Evolutionary conservation across 2,113 vertebrate genomes (phyloP).

Genomic region (Gopherus evgoodei): DNA sequence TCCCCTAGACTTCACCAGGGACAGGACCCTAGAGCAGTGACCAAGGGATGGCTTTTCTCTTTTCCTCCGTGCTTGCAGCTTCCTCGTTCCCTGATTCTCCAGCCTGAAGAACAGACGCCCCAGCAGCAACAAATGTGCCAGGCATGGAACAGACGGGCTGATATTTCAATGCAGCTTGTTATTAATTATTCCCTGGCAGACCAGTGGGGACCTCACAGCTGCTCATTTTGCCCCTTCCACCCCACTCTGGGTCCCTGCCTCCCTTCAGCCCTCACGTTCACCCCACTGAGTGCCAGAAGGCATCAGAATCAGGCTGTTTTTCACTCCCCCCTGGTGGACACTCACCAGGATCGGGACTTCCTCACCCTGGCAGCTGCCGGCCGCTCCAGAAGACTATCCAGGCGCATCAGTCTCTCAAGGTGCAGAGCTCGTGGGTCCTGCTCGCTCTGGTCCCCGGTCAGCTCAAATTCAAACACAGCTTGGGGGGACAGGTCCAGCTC

Average conservation of each 20-base stretch:
- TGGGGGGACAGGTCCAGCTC: slow-evolving; percentile 94
- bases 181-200: background rate
- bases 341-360: slow-evolving; percentile 95
- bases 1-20: background rate
- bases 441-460: slow-evolving; percentile 76
- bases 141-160: background rate
- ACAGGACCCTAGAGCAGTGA: background rate
- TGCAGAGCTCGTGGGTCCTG: slow-evolving; percentile 83
- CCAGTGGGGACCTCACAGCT: background rate
- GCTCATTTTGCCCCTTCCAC: background rate
- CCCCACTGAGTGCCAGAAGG: fast-evolving
- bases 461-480: slow-evolving; percentile 86
- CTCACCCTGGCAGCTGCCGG: slow-evolving; percentile 82
- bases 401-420: slow-evolving; percentile 81
- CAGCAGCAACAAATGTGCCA: background rate
- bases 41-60: background rate
- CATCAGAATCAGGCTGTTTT: fast-evolving
- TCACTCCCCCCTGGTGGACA: fast-evolving
- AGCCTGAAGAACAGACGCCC: background rate
- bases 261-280: fast-evolving
- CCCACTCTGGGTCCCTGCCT: fast-evolving
- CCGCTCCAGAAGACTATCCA: slow-evolving; percentile 88
- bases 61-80: background rate
- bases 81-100: background rate
- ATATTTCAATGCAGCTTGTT: background rate